phyloP scores from a whole-genome alignment of 2,888 invertebrate species.

The Luperina testacea region DNA sequence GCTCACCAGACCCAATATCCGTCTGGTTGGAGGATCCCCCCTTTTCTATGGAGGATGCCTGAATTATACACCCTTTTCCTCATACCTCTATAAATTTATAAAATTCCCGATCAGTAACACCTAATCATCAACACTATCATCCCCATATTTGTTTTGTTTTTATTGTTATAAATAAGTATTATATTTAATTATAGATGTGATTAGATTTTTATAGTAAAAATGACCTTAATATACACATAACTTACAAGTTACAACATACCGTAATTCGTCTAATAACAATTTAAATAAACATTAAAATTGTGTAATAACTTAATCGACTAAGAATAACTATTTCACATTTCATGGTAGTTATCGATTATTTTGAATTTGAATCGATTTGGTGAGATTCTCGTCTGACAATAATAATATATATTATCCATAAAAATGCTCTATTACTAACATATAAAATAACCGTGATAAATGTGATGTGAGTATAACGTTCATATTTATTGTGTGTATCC shows the following conservation, averaged over 20 bases:
- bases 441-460: slow-evolving; percentile 14
- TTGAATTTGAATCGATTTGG: slow-evolving; percentile 18
- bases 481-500: not conserved
- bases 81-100: too few species aligned
- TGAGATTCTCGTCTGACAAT: slow-evolving; percentile 33
- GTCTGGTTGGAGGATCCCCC: too few species aligned
- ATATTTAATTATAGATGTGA: not conserved
- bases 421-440: not conserved
- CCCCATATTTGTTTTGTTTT: too few species aligned
- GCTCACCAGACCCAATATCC: too few species aligned
- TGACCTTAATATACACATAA: slow-evolving; percentile 17
- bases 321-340: slow-evolving; percentile 42
- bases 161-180: too few species aligned
- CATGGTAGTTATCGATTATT: not conserved
- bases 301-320: slow-evolving; percentile 13
- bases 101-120: too few species aligned
- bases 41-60: too few species aligned
- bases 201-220: not conserved
- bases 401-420: slow-evolving; percentile 22
- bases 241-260: slow-evolving; percentile 31
- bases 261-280: slow-evolving; percentile 21
- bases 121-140: not conserved
- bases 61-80: too few species aligned
- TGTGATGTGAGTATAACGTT: slow-evolving; percentile 23
- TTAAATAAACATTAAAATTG: slow-evolving; percentile 26